phyloP scores from a whole-genome alignment of 2,797 vertebrate genomes.

The Paratrypauchen microcephalus region DNA sequence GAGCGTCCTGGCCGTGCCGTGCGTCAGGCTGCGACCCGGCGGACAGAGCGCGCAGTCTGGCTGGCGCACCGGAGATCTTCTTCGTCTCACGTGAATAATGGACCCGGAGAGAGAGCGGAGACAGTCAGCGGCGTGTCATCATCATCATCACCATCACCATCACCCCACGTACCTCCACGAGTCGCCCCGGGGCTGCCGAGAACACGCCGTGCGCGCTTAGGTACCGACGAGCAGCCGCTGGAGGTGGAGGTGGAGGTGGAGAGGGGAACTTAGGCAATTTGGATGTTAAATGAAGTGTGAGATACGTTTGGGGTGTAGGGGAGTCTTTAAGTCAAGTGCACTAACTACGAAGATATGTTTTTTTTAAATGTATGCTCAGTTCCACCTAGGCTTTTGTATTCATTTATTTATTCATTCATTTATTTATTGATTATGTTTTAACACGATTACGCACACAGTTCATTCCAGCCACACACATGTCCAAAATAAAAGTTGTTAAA shows the following conservation, averaged over 20 bases:
- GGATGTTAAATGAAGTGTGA: constrained; percentile 29
- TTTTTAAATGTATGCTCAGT: background rate
- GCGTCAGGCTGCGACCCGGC: constrained; percentile 67
- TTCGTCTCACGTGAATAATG: constrained; percentile 57
- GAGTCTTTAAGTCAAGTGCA: background rate
- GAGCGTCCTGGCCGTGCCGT: constrained; percentile 55
- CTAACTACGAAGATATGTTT: background rate
- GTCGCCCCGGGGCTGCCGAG: constrained; percentile 39
- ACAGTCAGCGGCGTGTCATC: constrained; percentile 34
- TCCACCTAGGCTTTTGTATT: too few relatives aligned
- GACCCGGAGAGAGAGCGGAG: constrained; percentile 40
- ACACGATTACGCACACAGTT: background rate
- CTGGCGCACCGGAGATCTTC: constrained; percentile 26
- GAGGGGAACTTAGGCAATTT: constrained; percentile 45
- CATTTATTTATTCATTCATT: too few relatives aligned
- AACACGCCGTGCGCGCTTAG: background rate
- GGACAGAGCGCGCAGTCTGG: constrained; percentile 58
- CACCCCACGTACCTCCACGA: constrained; percentile 9
- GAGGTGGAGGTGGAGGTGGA: constrained; percentile 41
- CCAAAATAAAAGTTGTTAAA: too few relatives aligned
- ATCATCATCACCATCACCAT: constrained; percentile 25
- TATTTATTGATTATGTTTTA: too few relatives aligned
- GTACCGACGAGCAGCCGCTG: constrained; percentile 41
- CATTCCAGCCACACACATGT: background rate
- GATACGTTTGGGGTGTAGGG: background rate